Conservation (phyloP, 2,113 vertebrate species). For the Elachura formosa region DNA sequence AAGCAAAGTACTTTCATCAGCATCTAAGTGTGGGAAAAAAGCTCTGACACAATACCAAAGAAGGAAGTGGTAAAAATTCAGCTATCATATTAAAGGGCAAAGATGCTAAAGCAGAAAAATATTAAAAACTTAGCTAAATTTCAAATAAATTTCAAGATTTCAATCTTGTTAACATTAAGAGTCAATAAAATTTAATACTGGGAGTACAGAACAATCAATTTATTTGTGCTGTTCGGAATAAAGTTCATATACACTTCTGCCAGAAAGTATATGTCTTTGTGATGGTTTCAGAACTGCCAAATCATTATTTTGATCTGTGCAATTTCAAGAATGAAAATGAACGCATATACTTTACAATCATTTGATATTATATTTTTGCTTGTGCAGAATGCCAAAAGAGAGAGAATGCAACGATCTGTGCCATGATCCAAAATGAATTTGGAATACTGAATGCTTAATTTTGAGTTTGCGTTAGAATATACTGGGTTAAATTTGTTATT, state of each 20-base stretch:
- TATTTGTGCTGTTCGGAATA: not conserved
- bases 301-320: not conserved
- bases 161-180: not conserved
- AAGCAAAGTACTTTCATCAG: not conserved
- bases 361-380: not conserved
- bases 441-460: not conserved
- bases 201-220: not conserved
- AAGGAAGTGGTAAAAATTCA: not conserved
- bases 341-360: not conserved
- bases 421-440: not conserved
- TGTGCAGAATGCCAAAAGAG: not conserved
- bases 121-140: not conserved
- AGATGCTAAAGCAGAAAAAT: not conserved
- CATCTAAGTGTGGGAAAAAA: not conserved
- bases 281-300: not conserved
- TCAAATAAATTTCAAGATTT: not conserved
- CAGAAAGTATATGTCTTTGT: not conserved
- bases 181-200: not conserved
- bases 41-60: accelerated
- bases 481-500: not conserved
- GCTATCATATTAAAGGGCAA: not conserved
- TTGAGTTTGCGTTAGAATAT: not conserved
- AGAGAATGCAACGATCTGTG: not conserved
- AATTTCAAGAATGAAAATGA: not conserved
- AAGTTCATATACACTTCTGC: too few species aligned